Evolutionary conservation across 2,113 vertebrate species (phyloP).

Genomic region (cattle (Bos taurus)): DNA sequence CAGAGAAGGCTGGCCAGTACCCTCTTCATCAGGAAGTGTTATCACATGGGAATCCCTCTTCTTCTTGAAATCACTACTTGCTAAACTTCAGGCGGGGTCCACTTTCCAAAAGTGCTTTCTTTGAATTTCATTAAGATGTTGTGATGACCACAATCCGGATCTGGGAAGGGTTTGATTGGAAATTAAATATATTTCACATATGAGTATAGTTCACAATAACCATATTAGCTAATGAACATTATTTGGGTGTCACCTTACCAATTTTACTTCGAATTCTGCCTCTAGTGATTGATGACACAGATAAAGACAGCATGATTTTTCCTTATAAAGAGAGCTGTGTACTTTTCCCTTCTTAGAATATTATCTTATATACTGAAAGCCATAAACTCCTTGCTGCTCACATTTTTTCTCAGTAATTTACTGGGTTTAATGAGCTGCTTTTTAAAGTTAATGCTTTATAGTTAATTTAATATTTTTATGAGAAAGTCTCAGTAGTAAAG

Average conservation of each 20-base stretch:
- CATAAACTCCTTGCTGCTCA: constrained; percentile 55
- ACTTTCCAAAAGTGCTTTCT: neutral
- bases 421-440: constrained; percentile 81
- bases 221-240: neutral
- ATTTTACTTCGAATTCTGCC: constrained; percentile 34
- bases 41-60: neutral
- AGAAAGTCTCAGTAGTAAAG: constrained; percentile 80
- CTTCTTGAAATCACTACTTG: neutral
- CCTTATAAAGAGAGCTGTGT: constrained; percentile 15
- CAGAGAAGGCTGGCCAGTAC: neutral
- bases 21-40: neutral
- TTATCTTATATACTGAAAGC: constrained; percentile 39
- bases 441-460: constrained; percentile 76
- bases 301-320: constrained; percentile 50
- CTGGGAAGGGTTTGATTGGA: neutral
- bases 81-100: neutral
- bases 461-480: constrained; percentile 86
- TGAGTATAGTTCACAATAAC: neutral
- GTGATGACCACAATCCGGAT: neutral
- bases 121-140: neutral
- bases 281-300: constrained; percentile 21
- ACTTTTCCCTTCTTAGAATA: constrained; percentile 45
- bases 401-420: constrained; percentile 62
- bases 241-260: constrained; percentile 16
- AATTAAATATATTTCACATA: neutral